These are phyloP conservation scores for Catocala sponsa DNA, from an alignment of 2,888 invertebrate species.

Conservation along the genomic window DNA sequence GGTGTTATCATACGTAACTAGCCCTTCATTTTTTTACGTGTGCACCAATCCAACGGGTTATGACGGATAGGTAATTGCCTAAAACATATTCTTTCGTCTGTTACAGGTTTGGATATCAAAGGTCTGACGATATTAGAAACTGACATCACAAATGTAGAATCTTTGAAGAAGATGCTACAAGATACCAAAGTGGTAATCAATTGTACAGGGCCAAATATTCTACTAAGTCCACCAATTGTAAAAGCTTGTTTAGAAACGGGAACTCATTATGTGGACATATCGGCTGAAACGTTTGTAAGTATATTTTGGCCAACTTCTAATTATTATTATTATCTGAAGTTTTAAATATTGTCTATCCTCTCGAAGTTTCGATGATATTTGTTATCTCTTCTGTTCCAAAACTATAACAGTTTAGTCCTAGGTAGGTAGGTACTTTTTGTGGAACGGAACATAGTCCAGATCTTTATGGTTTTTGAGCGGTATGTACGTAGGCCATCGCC, in stretches of 20 bases:
- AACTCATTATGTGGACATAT: conserved; percentile 73
- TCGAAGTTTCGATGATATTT: too few species aligned
- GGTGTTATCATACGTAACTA: too few species aligned
- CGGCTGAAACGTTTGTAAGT: conserved; percentile 71
- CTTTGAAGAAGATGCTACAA: conserved; percentile 48
- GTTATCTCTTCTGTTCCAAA: too few species aligned
- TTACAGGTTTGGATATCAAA: conserved; percentile 53
- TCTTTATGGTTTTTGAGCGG: too few species aligned
- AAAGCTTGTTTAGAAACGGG: conserved; percentile 63
- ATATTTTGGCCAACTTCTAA: neutral
- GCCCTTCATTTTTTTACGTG: too few species aligned
- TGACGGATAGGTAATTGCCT: too few species aligned
- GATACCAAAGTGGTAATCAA: conserved; percentile 63
- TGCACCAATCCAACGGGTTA: too few species aligned
- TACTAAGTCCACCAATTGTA: conserved; percentile 62
- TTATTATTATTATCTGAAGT: neutral
- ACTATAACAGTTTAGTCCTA: too few species aligned
- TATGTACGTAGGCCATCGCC: too few species aligned
- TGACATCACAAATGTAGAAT: conserved; percentile 54
- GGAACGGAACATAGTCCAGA: too few species aligned
- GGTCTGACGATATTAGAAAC: conserved; percentile 54
- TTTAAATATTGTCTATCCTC: too few species aligned
- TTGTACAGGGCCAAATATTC: conserved; percentile 65
- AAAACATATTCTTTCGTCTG: neutral
- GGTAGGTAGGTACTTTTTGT: too few species aligned